A percentile compares a stretch with the other conserved stretches of the same genome.
Conservation (phyloP, 2,797 vertebrate genomes). For the Squalus acanthias region DNA sequence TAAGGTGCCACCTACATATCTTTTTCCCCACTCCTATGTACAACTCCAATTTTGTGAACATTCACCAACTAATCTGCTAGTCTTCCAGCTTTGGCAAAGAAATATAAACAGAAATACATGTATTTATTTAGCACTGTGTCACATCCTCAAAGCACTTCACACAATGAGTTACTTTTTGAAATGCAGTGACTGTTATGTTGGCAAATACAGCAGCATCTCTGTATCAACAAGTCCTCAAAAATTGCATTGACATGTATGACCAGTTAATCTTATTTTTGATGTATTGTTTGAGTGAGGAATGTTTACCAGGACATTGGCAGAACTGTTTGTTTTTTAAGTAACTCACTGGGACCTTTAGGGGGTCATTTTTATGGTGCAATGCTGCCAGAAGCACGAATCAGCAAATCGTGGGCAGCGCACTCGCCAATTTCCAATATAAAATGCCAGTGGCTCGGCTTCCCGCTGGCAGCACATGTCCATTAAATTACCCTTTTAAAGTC, state of each 20-base stretch:
- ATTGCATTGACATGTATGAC: neutral
- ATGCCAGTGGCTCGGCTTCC: neutral
- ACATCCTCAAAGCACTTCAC: neutral
- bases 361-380: neutral
- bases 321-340: neutral
- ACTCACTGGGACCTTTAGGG: neutral
- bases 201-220: neutral
- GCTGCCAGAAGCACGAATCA: neutral
- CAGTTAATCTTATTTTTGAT: neutral
- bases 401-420: neutral
- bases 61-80: neutral
- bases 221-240: neutral
- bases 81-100: neutral
- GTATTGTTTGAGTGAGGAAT: neutral
- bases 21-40: neutral
- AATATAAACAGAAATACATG: neutral
- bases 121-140: neutral
- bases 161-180: neutral
- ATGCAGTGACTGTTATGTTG: neutral
- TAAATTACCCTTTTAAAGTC: neutral
- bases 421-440: neutral
- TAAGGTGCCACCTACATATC: neutral
- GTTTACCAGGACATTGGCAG: neutral
- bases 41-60: neutral
- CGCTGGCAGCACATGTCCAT: neutral